These are phyloP conservation scores for Pegea sp. DNA, from an alignment of 23 tunicate species.

Conservation along the genomic window DNA sequence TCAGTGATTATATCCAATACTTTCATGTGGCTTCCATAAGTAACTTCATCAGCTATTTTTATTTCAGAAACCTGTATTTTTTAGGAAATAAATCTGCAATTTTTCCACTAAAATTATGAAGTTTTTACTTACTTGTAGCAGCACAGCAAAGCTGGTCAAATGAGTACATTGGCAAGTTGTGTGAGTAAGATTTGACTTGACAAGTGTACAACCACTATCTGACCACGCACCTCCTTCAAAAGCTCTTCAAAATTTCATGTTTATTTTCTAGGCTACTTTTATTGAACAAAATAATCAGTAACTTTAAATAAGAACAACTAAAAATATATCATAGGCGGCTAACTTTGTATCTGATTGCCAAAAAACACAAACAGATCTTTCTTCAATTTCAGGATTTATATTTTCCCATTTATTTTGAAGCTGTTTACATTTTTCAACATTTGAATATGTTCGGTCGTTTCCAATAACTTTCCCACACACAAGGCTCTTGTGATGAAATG, in stretches of 20 bases:
- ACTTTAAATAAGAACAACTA: not conserved
- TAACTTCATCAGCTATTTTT: not conserved
- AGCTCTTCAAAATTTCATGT: slow-evolving; percentile 5
- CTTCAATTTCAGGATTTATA: slow-evolving; percentile 3
- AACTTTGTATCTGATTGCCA: slow-evolving; percentile 28
- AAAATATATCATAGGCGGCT: too few species aligned
- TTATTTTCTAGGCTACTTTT: not conserved
- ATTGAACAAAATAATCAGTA: not conserved
- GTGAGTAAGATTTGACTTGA: slow-evolving; percentile 33
- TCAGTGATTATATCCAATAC: slow-evolving; percentile 36
- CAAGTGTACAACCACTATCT: slow-evolving; percentile 37
- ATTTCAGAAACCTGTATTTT: not conserved
- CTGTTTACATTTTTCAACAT: not conserved
- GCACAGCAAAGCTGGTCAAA: slow-evolving; percentile 72
- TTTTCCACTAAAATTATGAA: not conserved
- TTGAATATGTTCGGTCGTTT: slow-evolving; percentile 1
- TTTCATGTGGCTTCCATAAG: slow-evolving; percentile 1
- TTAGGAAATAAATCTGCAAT: not conserved
- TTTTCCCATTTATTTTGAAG: not conserved
- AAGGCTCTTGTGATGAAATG: slow-evolving; percentile 27
- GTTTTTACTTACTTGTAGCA: slow-evolving; percentile 25
- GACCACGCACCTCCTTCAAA: slow-evolving; percentile 58
- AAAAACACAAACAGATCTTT: slow-evolving; percentile 33
- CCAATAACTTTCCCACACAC: slow-evolving; percentile 6
- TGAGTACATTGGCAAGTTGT: slow-evolving; percentile 57